Base-by-base conservation (phyloP, 2,113 vertebrate species). In the Penelope pileata region DNA sequence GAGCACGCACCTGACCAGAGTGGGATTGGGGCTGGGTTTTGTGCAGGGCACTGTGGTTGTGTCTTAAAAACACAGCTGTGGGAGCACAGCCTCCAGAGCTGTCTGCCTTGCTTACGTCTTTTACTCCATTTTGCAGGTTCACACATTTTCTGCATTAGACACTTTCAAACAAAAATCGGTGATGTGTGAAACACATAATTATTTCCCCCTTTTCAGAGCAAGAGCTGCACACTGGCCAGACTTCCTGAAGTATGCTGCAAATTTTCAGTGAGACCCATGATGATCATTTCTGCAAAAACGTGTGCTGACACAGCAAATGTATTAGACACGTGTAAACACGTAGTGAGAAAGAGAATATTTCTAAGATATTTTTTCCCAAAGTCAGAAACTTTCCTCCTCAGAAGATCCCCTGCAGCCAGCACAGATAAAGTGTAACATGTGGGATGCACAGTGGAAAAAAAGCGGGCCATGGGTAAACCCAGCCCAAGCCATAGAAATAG, bases 1-100 rank as follows among this genome's bases (percentile, higher is more conserved):
- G 42, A 47, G 22, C 42, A 6, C 15, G n/a, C 0, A 1, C 38
- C 36, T 69, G 50, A 76, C 53, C 6, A 0, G 26, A 22, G 34
- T 7, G 45, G 13, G 45, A 17, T 3, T 53, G 19, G 26, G 47
- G n/a, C 64, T 3, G 27, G 73, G 48, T 76, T 73, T 62, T 56
- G 23, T 7, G 24, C 36, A 51, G 62, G 58, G 47, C 32, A 14
- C 22, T 1, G 5, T 22, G 16, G 8, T 22, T 50, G 19, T 34
- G 54, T 22, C 53, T 73, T 58, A 8, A 81, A 74, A 59, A 42
- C 16, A n/a, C 16, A 60, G 16, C 21, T 1, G 7, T 36, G 36
- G 45, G 45, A 87, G 29, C 66, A 67, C 29, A 83, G 34, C 4
- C 45, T 40, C 30, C n/a, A 24, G 36, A 69, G 16, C n/a, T 24